Evolutionary conservation across 2,797 vertebrate species (phyloP).

Genomic region (Malurus splendens): DNA sequence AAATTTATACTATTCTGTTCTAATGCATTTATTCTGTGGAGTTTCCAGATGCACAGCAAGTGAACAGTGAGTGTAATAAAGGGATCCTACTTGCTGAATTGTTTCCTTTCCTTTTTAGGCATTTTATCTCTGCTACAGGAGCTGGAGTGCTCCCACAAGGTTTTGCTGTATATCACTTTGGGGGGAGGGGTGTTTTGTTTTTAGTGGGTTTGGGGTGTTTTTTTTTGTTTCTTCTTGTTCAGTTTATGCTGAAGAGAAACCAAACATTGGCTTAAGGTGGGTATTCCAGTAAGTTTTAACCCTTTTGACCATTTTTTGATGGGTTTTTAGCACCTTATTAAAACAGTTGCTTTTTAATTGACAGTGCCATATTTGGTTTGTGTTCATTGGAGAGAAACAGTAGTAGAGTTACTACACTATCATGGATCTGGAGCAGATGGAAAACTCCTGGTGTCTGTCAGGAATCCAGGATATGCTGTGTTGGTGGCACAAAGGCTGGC

Average conservation of each 20-base stretch:
- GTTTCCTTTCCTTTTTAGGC: not conserved
- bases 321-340: not conserved
- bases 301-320: not conserved
- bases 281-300: not conserved
- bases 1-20: not conserved
- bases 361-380: not conserved
- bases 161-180: not conserved
- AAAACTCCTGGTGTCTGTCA: not conserved
- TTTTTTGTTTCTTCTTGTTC: no score
- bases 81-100: not conserved
- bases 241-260: not conserved
- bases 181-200: fast-evolving
- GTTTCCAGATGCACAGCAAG: not conserved
- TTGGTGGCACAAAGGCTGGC: not conserved
- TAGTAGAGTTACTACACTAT: not conserved
- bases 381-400: not conserved
- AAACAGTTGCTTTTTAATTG: not conserved
- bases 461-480: not conserved
- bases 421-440: not conserved
- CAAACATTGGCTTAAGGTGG: not conserved
- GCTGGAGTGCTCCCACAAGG: not conserved
- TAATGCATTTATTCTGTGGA: not conserved
- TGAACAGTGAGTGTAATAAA: not conserved
- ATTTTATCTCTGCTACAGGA: not conserved
- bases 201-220: fast-evolving